These are phyloP conservation scores for Buphagus erythrorhynchus DNA, from an alignment of 2,797 vertebrate genomes.

Conservation along the genomic window DNA sequence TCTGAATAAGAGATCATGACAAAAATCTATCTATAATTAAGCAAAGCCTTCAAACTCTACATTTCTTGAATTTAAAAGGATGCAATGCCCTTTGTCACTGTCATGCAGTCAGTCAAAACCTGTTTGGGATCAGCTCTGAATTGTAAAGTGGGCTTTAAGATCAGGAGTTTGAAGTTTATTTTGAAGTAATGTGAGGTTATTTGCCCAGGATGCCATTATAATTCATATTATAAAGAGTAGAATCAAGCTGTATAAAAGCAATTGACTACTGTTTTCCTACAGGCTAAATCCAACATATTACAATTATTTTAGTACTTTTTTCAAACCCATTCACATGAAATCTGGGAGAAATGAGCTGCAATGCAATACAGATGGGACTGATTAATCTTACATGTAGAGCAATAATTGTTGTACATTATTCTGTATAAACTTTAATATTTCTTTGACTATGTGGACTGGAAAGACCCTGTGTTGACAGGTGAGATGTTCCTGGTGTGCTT, in stretches of 20 bases:
- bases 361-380: not conserved
- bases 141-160: not conserved
- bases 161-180: not conserved
- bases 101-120: not conserved
- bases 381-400: not conserved
- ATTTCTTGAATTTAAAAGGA: not conserved
- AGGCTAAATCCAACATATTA: not conserved
- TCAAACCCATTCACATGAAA: not conserved
- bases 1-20: not conserved
- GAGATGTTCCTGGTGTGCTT: not conserved
- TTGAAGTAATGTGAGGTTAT: not conserved
- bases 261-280: not conserved
- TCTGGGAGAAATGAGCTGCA: not conserved
- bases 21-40: slow-evolving; percentile 28
- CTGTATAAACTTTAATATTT: not conserved
- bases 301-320: not conserved
- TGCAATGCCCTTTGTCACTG: not conserved
- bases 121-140: not conserved
- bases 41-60: not conserved
- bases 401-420: not conserved
- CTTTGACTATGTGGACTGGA: not conserved
- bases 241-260: not conserved
- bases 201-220: not conserved
- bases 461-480: not conserved
- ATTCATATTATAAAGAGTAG: not conserved